Percentiles rank a stretch among this genome's conserved stretches.
phyloP scores from a whole-genome alignment of 2,888 invertebrate species.

The Conomelus anceps region DNA sequence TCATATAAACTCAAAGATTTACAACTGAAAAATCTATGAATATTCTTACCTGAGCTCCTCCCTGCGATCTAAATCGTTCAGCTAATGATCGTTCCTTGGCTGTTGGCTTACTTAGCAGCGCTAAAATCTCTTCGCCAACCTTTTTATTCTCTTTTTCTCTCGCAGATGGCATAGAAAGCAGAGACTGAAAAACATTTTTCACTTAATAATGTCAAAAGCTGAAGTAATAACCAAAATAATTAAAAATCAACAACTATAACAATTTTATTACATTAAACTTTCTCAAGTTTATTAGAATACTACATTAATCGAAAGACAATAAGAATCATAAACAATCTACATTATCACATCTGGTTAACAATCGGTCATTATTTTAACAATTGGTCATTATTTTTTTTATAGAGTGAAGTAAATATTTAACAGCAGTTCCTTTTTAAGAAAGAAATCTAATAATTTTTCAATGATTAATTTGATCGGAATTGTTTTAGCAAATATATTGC shows the following conservation, averaged over 20 bases:
- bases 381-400: too few species aligned
- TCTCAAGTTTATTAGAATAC: not conserved
- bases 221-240: constrained; percentile 22
- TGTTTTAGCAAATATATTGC: too few species aligned
- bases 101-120: constrained; percentile 87
- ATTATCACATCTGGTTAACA: too few species aligned
- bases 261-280: not conserved
- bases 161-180: constrained; percentile 87
- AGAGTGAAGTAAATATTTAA: too few species aligned
- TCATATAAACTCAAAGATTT: too few species aligned
- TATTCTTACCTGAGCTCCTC: constrained; percentile 48
- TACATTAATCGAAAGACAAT: not conserved
- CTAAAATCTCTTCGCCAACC: constrained; percentile 91
- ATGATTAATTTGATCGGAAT: too few species aligned
- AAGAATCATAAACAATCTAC: too few species aligned
- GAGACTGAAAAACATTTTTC: constrained; percentile 53
- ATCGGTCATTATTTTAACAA: too few species aligned
- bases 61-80: constrained; percentile 92
- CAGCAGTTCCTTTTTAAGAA: too few species aligned
- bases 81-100: constrained; percentile 94
- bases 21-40: too few species aligned
- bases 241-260: constrained; percentile 15
- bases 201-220: too few species aligned
- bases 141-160: constrained; percentile 93
- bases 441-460: too few species aligned